A percentile compares a stretch with the other conserved stretches of the same genome.
Conservation (phyloP, 2,888 invertebrate genomes). For the Drosophila cracens region DNA sequence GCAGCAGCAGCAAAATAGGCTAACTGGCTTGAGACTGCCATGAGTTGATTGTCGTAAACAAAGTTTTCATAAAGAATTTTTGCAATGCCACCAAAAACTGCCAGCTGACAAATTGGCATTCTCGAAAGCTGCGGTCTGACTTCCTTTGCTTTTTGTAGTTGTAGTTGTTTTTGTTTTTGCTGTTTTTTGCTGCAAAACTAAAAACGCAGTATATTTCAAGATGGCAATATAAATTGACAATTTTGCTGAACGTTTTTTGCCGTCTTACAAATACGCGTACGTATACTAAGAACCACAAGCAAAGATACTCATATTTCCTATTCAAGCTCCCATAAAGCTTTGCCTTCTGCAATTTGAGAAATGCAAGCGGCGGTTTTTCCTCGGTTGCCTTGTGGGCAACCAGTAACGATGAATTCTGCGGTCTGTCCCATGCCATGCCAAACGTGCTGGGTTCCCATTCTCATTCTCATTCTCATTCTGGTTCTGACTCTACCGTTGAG, state of each 20-base stretch:
- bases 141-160: constrained; percentile 6
- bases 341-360: constrained; percentile 57
- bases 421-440: constrained; percentile 42
- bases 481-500: constrained; percentile 44
- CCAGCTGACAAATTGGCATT: constrained; percentile 79
- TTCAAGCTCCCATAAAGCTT: constrained; percentile 21
- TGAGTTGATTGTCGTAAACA: constrained; percentile 78
- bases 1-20: constrained; percentile 2
- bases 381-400: constrained; percentile 44
- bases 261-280: constrained; percentile 14
- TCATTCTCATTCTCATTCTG: constrained; percentile 8
- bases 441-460: constrained; percentile 44
- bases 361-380: constrained; percentile 54
- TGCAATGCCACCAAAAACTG: constrained; percentile 55
- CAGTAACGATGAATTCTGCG: constrained; percentile 72
- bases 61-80: constrained; percentile 79
- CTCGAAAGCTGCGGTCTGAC: constrained; percentile 52
- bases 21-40: constrained; percentile 36
- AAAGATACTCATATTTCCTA: constrained; percentile 24
- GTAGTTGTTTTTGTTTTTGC: constrained; percentile 1
- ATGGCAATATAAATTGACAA: constrained; percentile 79
- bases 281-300: constrained; percentile 35
- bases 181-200: constrained; percentile 33
- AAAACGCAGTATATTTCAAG: constrained; percentile 69
- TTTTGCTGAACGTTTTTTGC: constrained; percentile 50